Conservation (phyloP, 2,113 vertebrate genomes). For the Diadophis punctatus region DNA sequence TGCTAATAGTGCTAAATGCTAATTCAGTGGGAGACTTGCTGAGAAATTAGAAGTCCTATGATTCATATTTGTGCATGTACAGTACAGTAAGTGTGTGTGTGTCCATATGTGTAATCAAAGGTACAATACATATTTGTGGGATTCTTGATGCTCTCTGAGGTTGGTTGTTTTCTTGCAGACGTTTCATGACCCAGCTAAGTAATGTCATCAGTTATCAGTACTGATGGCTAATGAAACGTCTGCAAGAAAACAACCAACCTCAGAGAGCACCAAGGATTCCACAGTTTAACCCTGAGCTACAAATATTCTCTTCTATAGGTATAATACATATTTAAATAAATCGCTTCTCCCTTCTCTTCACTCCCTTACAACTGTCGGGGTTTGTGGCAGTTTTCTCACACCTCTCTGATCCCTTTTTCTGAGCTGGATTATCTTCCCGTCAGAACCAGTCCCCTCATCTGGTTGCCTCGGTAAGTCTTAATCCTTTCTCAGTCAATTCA, state of each 20-base stretch:
- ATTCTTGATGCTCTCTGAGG: background rate
- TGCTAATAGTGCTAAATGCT: too few relatives aligned
- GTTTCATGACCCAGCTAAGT: background rate
- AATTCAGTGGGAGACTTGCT: background rate
- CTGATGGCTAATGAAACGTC: background rate
- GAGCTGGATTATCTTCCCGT: background rate
- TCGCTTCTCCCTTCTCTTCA: background rate
- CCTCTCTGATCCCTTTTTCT: background rate
- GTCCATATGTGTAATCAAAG: background rate
- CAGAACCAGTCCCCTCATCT: background rate
- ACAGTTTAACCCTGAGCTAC: background rate
- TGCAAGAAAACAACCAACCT: background rate
- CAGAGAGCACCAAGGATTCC: background rate
- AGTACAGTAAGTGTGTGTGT: background rate
- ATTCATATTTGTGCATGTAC: background rate
- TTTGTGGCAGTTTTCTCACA: background rate
- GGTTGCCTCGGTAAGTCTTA: background rate
- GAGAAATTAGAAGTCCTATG: background rate
- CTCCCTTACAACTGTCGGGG: background rate
- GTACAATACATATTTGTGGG: background rate
- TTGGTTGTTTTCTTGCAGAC: background rate
- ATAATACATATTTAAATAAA: background rate
- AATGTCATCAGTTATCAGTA: too few relatives aligned
- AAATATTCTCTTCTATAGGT: background rate
- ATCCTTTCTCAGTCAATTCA: background rate